A percentile compares a stretch with the other conserved stretches of the same genome.
These are phyloP conservation scores for Nerophis ophidion DNA, from an alignment of 2,113 vertebrate species.

Conservation along the genomic window DNA sequence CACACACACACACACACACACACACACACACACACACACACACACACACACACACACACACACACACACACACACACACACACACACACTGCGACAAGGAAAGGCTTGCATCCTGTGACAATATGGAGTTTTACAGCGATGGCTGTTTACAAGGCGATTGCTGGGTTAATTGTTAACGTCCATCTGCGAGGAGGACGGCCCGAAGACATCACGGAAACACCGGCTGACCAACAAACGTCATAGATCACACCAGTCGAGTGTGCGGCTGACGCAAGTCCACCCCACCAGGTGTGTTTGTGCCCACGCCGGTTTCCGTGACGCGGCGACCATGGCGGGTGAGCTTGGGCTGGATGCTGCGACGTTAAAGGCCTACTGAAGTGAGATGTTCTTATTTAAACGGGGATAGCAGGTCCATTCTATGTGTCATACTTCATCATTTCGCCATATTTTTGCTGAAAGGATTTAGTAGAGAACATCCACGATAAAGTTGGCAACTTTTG, in stretches of 20 bases:
- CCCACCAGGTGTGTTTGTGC: neutral
- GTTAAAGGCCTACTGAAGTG: no score
- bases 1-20: no score
- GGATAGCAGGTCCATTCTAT: no score
- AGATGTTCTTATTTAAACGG: no score
- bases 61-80: slow-evolving; percentile 15
- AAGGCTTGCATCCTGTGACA: slow-evolving; percentile 63
- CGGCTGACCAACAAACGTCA: neutral
- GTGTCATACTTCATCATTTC: no score
- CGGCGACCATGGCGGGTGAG: neutral
- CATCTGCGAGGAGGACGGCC: slow-evolving; percentile 28
- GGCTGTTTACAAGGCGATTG: slow-evolving; percentile 62
- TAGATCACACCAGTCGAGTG: neutral
- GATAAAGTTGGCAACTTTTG: no score
- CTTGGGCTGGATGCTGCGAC: slow-evolving; percentile 15
- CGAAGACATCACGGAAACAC: slow-evolving; percentile 7
- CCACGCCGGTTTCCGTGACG: slow-evolving; percentile 4
- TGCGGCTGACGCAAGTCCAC: neutral
- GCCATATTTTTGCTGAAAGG: no score
- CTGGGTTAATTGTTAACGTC: slow-evolving; percentile 64
- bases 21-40: no score
- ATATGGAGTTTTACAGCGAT: slow-evolving; percentile 49
- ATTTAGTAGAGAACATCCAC: no score
- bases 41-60: no score
- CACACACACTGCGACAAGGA: slow-evolving; percentile 17